A percentile compares a stretch with the other conserved stretches of the same genome.
Conservation (phyloP, 2,113 vertebrate genomes). For the Odocoileus hemionus region DNA sequence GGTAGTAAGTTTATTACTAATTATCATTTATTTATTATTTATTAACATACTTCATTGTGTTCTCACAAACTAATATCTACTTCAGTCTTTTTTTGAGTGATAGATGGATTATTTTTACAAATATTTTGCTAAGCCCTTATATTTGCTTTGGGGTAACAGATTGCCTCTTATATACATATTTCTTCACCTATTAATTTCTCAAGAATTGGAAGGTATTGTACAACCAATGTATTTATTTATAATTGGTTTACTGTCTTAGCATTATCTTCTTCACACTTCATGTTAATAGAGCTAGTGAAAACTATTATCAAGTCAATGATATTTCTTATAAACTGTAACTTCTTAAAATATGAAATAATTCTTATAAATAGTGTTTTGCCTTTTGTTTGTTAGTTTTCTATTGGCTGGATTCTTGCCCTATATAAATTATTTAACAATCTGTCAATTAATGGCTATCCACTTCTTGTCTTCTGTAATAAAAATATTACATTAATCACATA, state of each 20-base stretch:
- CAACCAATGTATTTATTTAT: not conserved
- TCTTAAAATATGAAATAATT: not conserved
- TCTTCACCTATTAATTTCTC: not conserved
- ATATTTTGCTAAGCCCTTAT: not conserved
- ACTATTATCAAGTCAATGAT: not conserved
- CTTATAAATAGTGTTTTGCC: not conserved
- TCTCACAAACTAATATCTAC: not conserved
- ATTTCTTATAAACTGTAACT: not conserved
- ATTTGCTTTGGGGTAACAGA: not conserved
- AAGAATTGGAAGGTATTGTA: not conserved
- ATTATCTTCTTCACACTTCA: not conserved
- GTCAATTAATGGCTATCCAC: not conserved
- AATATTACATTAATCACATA: not conserved
- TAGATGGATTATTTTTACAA: not conserved
- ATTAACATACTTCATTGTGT: not conserved
- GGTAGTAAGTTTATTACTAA: not conserved
- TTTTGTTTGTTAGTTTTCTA: not conserved
- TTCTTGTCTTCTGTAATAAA: not conserved
- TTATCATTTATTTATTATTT: not conserved
- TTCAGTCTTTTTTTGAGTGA: not conserved
- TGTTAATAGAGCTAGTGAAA: not conserved
- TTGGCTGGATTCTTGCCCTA: not conserved
- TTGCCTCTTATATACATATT: not conserved
- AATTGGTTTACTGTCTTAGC: not conserved
- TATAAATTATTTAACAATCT: not conserved